Base-by-base conservation (phyloP, 2,797 vertebrate species). In the Morus bassanus region DNA sequence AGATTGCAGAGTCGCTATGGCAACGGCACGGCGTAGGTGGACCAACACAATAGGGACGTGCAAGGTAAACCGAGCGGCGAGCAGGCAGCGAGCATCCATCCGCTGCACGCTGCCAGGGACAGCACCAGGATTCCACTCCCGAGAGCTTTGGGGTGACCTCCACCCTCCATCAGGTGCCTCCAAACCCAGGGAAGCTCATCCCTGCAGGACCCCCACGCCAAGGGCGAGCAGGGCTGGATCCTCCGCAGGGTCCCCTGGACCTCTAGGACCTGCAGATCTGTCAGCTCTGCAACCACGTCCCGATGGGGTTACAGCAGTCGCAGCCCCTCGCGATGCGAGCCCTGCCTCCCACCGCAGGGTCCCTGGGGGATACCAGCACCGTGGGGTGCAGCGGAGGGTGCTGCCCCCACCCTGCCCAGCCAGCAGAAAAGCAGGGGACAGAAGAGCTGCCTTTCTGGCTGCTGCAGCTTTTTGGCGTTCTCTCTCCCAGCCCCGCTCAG, bases 21-120 rank as follows among this genome's bases (percentile, higher is more conserved):
- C 92, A 69, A 97, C 97, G 41, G 93, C 93, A 87, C 80, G 74
- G 93, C 77, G 91, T 64, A 93, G 91, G 76, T 92, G 94, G 88
- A 72, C 89, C 88, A 6, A 17, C 93, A 94, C 92, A 95, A 91
- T 27, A 2, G 92, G 90, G 89, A 89, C 46, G 19, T 0, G 90
- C 90, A 45, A 90, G 91, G 94, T 81, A 61, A 80, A 81, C 13
- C 82, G 3, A 23, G 59, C 78, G 8, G 74, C 18, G 1, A n/a
- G 79, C 65, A 41, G 51, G 50, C n/a, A 60, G 57, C 54, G 19
- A 57, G 33, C 56, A 57, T 25, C 31, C 73, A 15, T 15, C n/a
- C 2, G 2, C 31, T 4, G 15, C 22, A 3, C 45, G 4, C 37
- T 1, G 28, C 76, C 22, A 5, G 35, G 18, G 33, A 13, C 79